Base-by-base conservation (phyloP, 1,140 invertebrate genomes). In the Frieseomelitta varia region DNA sequence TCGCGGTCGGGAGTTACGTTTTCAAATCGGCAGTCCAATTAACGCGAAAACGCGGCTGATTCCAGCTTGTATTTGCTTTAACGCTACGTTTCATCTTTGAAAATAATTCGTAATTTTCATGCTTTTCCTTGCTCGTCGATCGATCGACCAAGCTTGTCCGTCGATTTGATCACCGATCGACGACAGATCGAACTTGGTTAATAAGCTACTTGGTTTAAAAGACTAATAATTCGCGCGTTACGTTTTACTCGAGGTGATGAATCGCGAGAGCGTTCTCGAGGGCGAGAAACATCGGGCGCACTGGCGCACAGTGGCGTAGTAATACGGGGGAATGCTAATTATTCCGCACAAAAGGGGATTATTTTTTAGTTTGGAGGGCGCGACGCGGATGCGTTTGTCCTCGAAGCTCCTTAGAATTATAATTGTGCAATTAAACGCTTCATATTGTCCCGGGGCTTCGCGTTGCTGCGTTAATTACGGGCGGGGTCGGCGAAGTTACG, bases 391-490 rank as follows among this genome's bases (percentile, higher is more conserved):
- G 47, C 27, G 17, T 21, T 4, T 12, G 34, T n/a, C n/a, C 77
- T 30, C 27, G 51, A 68, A 55, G 67, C 24, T 71, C 34, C 68
- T 80, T 73, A 63, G 68, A 73, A 61, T 73, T 69, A 58, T 58
- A 80, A 61, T 47, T 30, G 55, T 53, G 19, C 39, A 81, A 74
- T 81, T 81, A 74, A 81, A 71, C 24, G 69, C 27, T 63, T 27
- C 34, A 19, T 24, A 81, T 47, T 72, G 56, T 74, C 19, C 14
- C 17, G 2, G 79, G 24, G 30, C 30, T 34, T 24, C 53, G n/a
- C 51, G 61, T 10, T 61, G 8, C n/a, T 27, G 17, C 39, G 55
- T 34, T 81, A 81, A 81, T 81, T 81, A 53, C 39, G 1, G n/a
- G 58, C 58, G 58, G n/a, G 58, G 11, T 21, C 24, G n/a, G n/a